Conservation (phyloP, 2,797 vertebrate species). For the Bradypodion ventrale region DNA sequence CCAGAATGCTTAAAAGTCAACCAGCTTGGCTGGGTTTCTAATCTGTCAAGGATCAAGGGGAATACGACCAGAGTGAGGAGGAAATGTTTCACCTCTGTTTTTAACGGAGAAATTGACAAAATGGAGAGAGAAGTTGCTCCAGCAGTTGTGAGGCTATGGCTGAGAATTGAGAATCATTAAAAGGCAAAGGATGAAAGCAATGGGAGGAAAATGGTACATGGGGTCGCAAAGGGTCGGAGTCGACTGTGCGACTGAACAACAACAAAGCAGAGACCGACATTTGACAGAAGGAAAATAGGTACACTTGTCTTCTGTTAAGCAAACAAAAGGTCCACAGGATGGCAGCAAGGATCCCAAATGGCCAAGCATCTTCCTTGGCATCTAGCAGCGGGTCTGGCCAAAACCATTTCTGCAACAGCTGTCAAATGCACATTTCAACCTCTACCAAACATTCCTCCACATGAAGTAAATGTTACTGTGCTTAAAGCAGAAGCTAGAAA, state of each 20-base stretch:
- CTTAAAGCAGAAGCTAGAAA: neutral
- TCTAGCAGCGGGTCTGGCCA: neutral
- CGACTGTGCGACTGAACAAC: too few relatives aligned
- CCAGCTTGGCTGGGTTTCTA: neutral
- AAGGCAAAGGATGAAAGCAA: neutral
- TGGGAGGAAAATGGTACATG: neutral
- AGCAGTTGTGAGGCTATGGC: accelerated
- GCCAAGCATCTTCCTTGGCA: neutral
- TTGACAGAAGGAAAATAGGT: neutral
- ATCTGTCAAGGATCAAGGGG: neutral
- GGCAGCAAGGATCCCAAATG: neutral
- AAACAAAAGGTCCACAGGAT: conserved; percentile 12
- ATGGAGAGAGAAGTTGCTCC: accelerated
- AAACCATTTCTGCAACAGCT: neutral
- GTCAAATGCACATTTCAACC: conserved; percentile 11
- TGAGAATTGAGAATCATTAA: neutral
- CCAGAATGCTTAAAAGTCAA: neutral
- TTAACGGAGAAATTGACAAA: neutral
- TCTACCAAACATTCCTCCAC: neutral
- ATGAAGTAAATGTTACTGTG: neutral
- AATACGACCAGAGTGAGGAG: neutral
- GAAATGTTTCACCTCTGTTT: neutral
- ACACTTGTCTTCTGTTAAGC: neutral
- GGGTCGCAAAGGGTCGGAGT: too few relatives aligned
- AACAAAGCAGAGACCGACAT: neutral